Conservation (phyloP, 2,888 invertebrate species). For the Carcina quercana region DNA sequence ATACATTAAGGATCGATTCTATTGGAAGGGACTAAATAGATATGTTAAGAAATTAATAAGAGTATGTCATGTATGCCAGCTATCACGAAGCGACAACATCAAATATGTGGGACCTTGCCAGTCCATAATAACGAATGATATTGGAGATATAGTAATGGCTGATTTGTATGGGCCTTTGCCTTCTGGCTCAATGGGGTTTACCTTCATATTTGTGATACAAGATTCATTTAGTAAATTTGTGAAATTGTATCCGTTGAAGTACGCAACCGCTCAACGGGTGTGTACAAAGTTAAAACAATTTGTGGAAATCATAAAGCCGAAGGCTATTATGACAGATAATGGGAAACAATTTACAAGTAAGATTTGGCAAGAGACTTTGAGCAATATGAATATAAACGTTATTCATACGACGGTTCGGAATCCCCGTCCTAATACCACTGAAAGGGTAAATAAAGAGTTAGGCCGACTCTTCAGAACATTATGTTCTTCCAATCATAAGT, state of each 20-base stretch:
- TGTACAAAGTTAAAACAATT: constrained; percentile 9
- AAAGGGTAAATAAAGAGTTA: constrained; percentile 19
- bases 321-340: constrained; percentile 15
- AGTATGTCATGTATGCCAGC: constrained; percentile 17
- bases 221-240: constrained; percentile 18
- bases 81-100: constrained; percentile 11
- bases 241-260: constrained; percentile 5
- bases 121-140: constrained; percentile 10
- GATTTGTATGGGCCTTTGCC: constrained; percentile 18
- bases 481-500: constrained; percentile 13
- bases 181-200: constrained; percentile 11
- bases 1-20: constrained; percentile 17
- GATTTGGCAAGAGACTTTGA: constrained; percentile 4
- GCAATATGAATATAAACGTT: constrained; percentile 1
- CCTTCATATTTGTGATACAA: constrained; percentile 15
- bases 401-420: constrained; percentile 17
- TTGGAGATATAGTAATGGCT: constrained; percentile 19
- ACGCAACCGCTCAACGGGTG: constrained; percentile 11
- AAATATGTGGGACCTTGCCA: constrained; percentile 12
- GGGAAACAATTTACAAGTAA: constrained; percentile 10
- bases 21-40: constrained; percentile 13
- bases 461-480: constrained; percentile 18
- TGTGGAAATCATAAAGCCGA: constrained; percentile 9
- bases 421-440: constrained; percentile 17
- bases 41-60: constrained; percentile 10